Evolutionary conservation across 2,113 vertebrate genomes (phyloP), one percentile per base, ranked within the genome.

Genomic region (Tetrax tetrax): DNA sequence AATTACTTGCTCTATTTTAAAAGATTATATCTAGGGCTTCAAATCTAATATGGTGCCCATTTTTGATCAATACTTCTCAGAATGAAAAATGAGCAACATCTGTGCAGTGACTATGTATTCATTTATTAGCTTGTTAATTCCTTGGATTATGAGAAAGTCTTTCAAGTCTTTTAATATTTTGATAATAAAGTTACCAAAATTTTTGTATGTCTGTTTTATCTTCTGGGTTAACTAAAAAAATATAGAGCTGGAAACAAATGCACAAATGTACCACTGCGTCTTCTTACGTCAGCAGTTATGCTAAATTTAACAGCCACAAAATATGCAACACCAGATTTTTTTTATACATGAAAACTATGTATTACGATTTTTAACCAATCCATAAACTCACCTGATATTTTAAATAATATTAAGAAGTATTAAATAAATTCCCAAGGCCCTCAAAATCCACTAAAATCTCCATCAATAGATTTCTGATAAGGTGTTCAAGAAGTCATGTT

Each of bases 41-140:
- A 84, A 37, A 75, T 41, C 27, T 91, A 83, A 37, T 33, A 66
- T 70, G 16, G 28, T 91, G 20, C 7, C 71, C 35, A 68, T 64
- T 96, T 95, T 90, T 83, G 37, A 88, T 63, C 61, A 83, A 78
- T 17, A 37, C 14, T 93, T 90, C 78, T 85, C 74, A 83, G 22
- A 48, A 92, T 27, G 28, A 72, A 66, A 21, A 70, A 3, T 43
- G 41, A 89, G 6, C 2, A 83, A 70, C 5, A 47, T 56, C 20
- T 68, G 5, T 76, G 27, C 27, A 82, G 33, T 38, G 83, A 65
- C 38, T 82, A 29, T 18, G 28, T 31, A 35, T 10, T 37, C 5
- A 60, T 25, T 89, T 79, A 76, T 29, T 79, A 87, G 10, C 5
- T 61, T 76, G 31, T 57, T 87, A 61, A 74, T 51, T 29, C 17